phyloP scores from a whole-genome alignment of 1,140 invertebrate species.

The Asbolus verrucosus region DNA sequence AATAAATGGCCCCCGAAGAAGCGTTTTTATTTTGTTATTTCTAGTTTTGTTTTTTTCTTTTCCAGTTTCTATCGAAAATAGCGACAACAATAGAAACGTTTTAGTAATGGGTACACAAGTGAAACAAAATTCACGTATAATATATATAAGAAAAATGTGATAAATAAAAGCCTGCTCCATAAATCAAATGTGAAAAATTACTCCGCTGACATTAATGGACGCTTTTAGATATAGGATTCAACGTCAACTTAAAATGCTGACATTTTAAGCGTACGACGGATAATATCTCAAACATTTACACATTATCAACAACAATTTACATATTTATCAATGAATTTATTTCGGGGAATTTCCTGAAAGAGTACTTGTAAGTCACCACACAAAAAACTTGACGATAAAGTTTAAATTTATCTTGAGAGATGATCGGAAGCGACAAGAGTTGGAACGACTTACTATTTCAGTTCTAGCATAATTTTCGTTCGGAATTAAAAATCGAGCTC shows the following conservation, averaged over 20 bases:
- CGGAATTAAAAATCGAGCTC: too few relatives aligned
- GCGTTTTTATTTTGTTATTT: constrained; percentile 5
- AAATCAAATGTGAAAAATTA: constrained; percentile 46
- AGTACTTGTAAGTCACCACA: constrained; percentile 27
- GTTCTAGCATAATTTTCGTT: too few relatives aligned
- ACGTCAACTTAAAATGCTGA: constrained; percentile 43
- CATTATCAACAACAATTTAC: constrained; percentile 40
- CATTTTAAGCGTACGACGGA: constrained; percentile 31
- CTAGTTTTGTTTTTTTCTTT: constrained; percentile 3
- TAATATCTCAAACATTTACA: constrained; percentile 29
- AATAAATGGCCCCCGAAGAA: neutral
- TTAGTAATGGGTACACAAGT: constrained; percentile 33
- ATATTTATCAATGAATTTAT: constrained; percentile 39
- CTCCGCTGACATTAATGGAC: constrained; percentile 43
- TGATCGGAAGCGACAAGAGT: constrained; percentile 15
- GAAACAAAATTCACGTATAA: constrained; percentile 40
- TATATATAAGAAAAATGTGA: constrained; percentile 37
- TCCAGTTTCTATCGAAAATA: neutral
- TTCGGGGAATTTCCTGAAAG: constrained; percentile 16
- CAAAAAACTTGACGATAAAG: constrained; percentile 2
- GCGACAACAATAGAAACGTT: constrained; percentile 15
- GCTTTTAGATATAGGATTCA: constrained; percentile 43
- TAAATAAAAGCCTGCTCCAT: constrained; percentile 38
- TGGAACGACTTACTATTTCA: constrained; percentile 2
- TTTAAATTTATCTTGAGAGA: constrained; percentile 1